phyloP scores from a whole-genome alignment of 1,140 invertebrate species.

The Drosophila sproati region DNA sequence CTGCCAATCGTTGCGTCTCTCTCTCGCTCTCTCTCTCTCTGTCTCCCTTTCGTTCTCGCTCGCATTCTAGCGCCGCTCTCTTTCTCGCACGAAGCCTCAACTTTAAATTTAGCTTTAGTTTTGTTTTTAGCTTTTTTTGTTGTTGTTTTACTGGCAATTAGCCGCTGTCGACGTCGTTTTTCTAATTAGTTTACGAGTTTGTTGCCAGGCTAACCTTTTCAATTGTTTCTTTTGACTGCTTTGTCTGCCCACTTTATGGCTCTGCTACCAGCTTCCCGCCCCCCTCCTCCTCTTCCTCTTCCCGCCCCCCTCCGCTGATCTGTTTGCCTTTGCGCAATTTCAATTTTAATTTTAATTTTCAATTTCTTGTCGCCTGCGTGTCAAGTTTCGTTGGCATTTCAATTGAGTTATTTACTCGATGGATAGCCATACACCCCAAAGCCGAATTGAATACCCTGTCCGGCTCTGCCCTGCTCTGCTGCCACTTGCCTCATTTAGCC shows the following conservation, averaged over 20 bases:
- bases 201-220: constrained; percentile 63
- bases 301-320: background rate
- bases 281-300: background rate
- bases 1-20: constrained; percentile 45
- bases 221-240: constrained; percentile 48
- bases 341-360: constrained; percentile 71
- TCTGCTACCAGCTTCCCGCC: background rate
- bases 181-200: constrained; percentile 75
- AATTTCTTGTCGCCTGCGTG: constrained; percentile 80
- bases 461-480: background rate
- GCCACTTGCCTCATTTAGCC: constrained; percentile 60
- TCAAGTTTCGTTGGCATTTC: constrained; percentile 80
- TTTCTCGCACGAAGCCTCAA: constrained; percentile 38
- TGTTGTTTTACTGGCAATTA: constrained; percentile 63
- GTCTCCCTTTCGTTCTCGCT: background rate
- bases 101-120: constrained; percentile 30
- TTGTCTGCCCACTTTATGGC: too few species aligned
- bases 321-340: constrained; percentile 52
- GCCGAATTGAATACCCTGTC: constrained; percentile 6
- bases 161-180: constrained; percentile 50
- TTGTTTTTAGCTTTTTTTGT: background rate
- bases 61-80: constrained; percentile 51
- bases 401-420: constrained; percentile 76
- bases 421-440: background rate
- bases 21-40: background rate